A percentile compares a stretch with the other conserved stretches of the same genome.
These are phyloP conservation scores for Melolontha melolontha DNA, from an alignment of 2,888 invertebrate species.

Conservation along the genomic window DNA sequence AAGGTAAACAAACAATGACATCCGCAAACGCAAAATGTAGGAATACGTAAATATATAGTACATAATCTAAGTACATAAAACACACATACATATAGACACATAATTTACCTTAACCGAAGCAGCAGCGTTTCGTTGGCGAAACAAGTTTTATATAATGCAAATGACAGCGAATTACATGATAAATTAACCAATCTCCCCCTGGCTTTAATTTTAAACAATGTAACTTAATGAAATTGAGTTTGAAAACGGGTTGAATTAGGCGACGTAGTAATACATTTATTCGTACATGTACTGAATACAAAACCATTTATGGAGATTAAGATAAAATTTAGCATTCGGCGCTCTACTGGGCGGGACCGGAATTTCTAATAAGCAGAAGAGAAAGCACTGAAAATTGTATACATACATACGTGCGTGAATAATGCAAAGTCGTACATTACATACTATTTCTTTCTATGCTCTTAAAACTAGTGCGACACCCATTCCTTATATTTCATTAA, in stretches of 20 bases:
- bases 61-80: too few relatives aligned
- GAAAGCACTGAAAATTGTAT: constrained; percentile 21
- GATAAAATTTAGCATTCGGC: constrained; percentile 53
- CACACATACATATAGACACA: too few relatives aligned
- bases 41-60: background rate
- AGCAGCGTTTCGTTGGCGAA: constrained; percentile 20
- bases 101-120: background rate
- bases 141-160: constrained; percentile 45
- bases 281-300: constrained; percentile 54
- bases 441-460: background rate
- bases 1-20: constrained; percentile 5
- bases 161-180: constrained; percentile 57
- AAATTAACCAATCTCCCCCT: constrained; percentile 64
- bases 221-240: constrained; percentile 66
- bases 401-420: constrained; percentile 30
- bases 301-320: constrained; percentile 53
- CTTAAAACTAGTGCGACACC: too few relatives aligned
- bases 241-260: constrained; percentile 66
- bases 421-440: background rate
- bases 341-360: constrained; percentile 21
- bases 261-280: constrained; percentile 57
- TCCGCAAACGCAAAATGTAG: background rate
- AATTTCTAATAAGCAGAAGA: constrained; percentile 44
- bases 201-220: constrained; percentile 66
- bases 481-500: too few relatives aligned